Percentiles rank a stretch among this genome's conserved stretches.
Conservation (phyloP, 2,888 invertebrate species). For the Drosophila antonietae region DNA sequence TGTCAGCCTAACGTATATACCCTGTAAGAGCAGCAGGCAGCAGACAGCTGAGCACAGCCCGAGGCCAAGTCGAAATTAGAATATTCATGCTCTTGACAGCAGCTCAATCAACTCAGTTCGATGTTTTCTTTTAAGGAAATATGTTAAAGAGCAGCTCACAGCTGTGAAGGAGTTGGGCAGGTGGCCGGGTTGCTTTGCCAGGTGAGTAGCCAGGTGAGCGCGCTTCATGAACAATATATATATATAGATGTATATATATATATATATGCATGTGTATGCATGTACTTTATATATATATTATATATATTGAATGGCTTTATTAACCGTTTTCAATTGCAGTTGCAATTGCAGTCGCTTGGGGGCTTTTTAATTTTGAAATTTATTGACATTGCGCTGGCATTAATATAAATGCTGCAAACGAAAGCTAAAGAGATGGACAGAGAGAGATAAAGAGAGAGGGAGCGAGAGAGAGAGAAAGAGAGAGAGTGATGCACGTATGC, state of each 20-base stretch:
- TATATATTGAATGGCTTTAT: constrained; percentile 23
- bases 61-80: neutral
- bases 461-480: neutral
- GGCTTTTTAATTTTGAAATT: constrained; percentile 61
- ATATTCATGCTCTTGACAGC: neutral
- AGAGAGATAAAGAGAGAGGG: neutral
- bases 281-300: neutral
- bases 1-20: neutral
- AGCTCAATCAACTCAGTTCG: neutral
- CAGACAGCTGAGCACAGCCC: neutral
- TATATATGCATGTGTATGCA: neutral
- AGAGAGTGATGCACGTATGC: constrained; percentile 35
- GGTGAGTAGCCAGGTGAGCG: neutral
- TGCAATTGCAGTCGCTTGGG: constrained; percentile 40
- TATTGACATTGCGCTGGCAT: constrained; percentile 23
- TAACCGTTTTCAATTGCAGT: constrained; percentile 19
- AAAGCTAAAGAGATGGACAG: constrained; percentile 3
- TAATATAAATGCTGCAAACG: constrained; percentile 23
- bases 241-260: neutral
- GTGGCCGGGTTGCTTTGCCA: neutral
- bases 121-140: neutral
- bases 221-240: neutral
- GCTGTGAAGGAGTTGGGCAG: too few relatives aligned
- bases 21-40: neutral
- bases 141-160: neutral